phyloP scores from a whole-genome alignment of 1,140 invertebrate genomes.

The Calosoma granatense region DNA sequence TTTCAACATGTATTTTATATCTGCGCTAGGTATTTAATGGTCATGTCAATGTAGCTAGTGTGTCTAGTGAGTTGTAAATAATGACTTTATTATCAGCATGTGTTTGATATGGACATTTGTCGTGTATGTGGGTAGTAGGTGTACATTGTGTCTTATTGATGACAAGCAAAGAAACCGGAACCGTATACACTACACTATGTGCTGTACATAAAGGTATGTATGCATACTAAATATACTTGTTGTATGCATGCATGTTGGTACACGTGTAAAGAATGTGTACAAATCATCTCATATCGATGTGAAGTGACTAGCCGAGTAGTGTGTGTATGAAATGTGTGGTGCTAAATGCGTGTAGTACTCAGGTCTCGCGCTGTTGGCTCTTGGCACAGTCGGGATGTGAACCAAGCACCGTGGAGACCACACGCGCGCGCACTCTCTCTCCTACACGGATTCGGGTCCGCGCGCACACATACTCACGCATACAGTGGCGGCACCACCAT shows the following conservation, averaged over 20 bases:
- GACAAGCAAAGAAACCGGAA: no score
- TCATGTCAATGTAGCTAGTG: no score
- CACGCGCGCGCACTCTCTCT: slow-evolving; percentile 16
- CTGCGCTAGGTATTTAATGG: no score
- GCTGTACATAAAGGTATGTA: no score
- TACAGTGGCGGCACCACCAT: neutral
- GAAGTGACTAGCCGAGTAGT: neutral
- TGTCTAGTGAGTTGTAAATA: no score
- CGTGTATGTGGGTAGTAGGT: no score
- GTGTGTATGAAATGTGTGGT: slow-evolving; percentile 12
- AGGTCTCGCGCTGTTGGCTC: slow-evolving; percentile 20
- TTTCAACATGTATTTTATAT: no score
- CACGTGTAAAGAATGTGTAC: slow-evolving; percentile 1
- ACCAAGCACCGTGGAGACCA: slow-evolving; percentile 24
- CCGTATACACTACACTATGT: no score
- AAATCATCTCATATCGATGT: slow-evolving; percentile 4
- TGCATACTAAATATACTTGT: neutral
- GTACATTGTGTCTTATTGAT: no score
- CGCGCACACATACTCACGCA: neutral
- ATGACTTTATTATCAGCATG: no score
- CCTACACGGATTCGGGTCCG: neutral
- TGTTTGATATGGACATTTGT: no score
- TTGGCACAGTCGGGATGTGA: slow-evolving; percentile 16
- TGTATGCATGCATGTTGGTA: neutral
- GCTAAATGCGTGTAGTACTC: slow-evolving; percentile 26